Evolutionary conservation across 2,797 vertebrate genomes (phyloP).

Genomic region (Gila robusta): DNA sequence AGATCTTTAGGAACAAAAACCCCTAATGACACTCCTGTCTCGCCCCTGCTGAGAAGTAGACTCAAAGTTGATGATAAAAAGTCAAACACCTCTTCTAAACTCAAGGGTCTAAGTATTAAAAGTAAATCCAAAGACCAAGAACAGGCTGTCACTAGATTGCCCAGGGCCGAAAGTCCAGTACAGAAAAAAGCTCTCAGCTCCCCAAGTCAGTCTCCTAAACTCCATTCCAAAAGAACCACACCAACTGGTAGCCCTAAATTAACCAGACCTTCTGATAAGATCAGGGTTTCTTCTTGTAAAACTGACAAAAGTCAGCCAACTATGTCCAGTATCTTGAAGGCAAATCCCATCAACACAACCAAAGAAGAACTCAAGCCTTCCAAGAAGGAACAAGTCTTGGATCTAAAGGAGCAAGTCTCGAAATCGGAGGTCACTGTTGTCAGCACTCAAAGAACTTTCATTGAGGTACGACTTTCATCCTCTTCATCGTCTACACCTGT

Average conservation of each 20-base stretch:
- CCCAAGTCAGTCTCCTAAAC: conserved; percentile 75
- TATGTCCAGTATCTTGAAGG: conserved; percentile 33
- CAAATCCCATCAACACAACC: conserved; percentile 39
- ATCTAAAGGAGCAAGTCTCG: conserved; percentile 56
- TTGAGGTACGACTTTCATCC: conserved; percentile 81
- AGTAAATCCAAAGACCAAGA: conserved; percentile 78
- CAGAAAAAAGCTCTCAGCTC: conserved; percentile 73
- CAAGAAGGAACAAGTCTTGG: conserved; percentile 47
- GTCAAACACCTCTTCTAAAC: conserved; percentile 75
- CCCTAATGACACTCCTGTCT: conserved; percentile 69
- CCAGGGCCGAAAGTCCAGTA: conserved; percentile 66
- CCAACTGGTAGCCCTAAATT: conserved; percentile 67
- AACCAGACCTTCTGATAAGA: conserved; percentile 60
- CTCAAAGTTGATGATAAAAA: conserved; percentile 77
- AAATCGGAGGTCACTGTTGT: conserved; percentile 65
- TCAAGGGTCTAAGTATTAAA: conserved; percentile 84
- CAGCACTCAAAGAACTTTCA: conserved; percentile 79
- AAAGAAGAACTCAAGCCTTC: conserved; percentile 37
- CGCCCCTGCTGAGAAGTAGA: conserved; percentile 67
- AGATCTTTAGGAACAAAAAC: conserved; percentile 55
- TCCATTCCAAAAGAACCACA: conserved; percentile 68
- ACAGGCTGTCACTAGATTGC: conserved; percentile 52
- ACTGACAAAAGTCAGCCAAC: conserved; percentile 47
- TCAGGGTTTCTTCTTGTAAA: conserved; percentile 47
- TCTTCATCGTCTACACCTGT: conserved; percentile 69